A percentile compares a stretch with the other conserved stretches of the same genome.
phyloP scores from a whole-genome alignment of 1,140 invertebrate species.

The Antheraea pernyi region DNA sequence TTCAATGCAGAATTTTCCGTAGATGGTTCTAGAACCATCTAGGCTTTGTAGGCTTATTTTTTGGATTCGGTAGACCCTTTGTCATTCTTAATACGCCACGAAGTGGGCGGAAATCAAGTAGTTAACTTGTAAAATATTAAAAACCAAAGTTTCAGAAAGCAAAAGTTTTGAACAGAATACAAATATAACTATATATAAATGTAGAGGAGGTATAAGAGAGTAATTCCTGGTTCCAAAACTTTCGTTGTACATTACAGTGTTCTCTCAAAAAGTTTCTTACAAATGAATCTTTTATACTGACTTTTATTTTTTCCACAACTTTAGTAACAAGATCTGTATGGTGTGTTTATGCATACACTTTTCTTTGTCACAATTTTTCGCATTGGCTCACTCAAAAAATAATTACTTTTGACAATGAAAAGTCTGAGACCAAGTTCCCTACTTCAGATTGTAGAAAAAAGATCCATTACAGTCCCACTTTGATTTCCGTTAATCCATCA shows the following conservation, averaged over 20 bases:
- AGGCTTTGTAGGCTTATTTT: too few species aligned
- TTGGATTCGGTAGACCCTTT: too few species aligned
- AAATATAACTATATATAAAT: neutral
- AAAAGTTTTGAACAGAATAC: neutral
- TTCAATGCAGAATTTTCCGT: too few species aligned
- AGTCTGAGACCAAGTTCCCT: neutral
- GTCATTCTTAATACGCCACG: too few species aligned
- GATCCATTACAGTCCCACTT: neutral
- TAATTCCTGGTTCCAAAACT: neutral
- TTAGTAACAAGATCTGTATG: too few species aligned
- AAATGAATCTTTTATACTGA: neutral
- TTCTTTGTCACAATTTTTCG: neutral
- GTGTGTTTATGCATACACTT: too few species aligned
- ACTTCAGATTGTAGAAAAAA: neutral
- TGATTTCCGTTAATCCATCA: neutral
- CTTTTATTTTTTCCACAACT: too few species aligned
- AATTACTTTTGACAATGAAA: neutral
- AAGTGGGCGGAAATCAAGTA: too few species aligned
- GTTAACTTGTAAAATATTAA: too few species aligned
- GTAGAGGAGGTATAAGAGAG: too few species aligned
- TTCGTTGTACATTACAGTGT: neutral
- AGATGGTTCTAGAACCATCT: too few species aligned
- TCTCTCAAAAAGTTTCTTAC: neutral
- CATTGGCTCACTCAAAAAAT: neutral
- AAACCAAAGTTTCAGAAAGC: neutral